Evolutionary conservation across 2,888 invertebrate genomes (phyloP).

Genomic region (Serrognathus titanus): DNA sequence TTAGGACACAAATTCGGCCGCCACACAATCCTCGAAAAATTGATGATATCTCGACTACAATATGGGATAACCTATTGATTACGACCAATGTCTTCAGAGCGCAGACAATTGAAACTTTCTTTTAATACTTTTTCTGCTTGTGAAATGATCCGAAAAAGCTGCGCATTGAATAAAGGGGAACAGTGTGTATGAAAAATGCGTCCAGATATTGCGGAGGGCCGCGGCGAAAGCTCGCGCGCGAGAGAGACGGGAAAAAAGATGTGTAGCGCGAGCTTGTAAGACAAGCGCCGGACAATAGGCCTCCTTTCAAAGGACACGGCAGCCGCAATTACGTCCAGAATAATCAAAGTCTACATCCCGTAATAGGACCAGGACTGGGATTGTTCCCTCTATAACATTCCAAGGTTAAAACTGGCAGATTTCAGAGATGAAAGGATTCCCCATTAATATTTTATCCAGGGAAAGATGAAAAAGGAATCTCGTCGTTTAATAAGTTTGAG

Average conservation of each 20-base stretch:
- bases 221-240: constrained; percentile 13
- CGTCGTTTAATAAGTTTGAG: neutral
- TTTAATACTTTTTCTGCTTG: constrained; percentile 34
- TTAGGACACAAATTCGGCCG: too few species aligned
- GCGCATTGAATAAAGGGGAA: constrained; percentile 21
- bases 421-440: constrained; percentile 3
- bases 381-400: constrained; percentile 20
- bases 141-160: constrained; percentile 38
- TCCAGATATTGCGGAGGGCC: neutral
- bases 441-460: constrained; percentile 1
- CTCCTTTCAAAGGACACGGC: constrained; percentile 43
- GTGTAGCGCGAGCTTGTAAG: constrained; percentile 22
- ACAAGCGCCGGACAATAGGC: constrained; percentile 41
- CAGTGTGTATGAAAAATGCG: neutral
- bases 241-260: constrained; percentile 20
- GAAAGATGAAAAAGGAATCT: neutral
- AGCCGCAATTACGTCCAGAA: constrained; percentile 45
- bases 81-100: constrained; percentile 15
- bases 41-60: too few species aligned
- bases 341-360: constrained; percentile 47
- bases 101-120: constrained; percentile 39
- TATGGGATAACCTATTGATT: constrained; percentile 6
- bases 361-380: constrained; percentile 39
- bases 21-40: too few species aligned
- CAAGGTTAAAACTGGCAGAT: neutral